Evolutionary conservation across 2,797 vertebrate species (phyloP), one percentile per base, ranked within the genome.

Genomic region (Phaenicophaeus curvirostris): DNA sequence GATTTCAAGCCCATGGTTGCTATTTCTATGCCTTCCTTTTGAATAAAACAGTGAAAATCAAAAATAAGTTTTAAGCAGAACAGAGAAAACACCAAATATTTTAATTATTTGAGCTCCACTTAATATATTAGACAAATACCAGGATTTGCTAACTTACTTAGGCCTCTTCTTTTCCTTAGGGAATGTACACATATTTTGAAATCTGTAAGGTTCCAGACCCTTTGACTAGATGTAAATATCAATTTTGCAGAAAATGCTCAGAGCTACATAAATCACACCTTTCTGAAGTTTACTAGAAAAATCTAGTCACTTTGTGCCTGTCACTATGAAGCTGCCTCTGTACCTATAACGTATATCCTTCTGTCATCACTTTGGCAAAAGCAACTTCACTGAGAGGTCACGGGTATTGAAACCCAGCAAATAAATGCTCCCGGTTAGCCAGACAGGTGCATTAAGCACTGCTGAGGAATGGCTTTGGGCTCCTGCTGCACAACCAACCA

Each of bases 11-110:
- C 96, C 90, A 95, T 21, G 8, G 62, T 63, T 68, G 74, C 94
- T 97, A 97, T 97, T 97, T 96, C 97, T 96, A 96, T 67, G 86
- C 48, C 91, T 89, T 87, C 79, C 89, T 92, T 94, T 91, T 93
- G 93, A 97, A 96, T 33, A 93, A 96, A 97, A 94, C 86, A 93
- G 89, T 81, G 86, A 53, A 73, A 93, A 93, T 67, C 48, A 96
- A 53, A 80, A 95, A 83, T 79, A 95, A 90, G 57, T 94, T 97
- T 96, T 82, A 96, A 96, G 92, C 61, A 86, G 95, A 94, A 97
- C 75, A 95, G 82, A 96, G 95, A 97, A 95, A 95, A 89, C 77
- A 95, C 46, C 25, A 17, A 65, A 61, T 96, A 17, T 92, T 95
- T 92, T 91, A 44, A 91, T 95, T 94, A 94, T 93, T 96, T 95